Percentiles rank a stretch among this genome's conserved stretches.
Conservation (phyloP, 2,888 invertebrate genomes). For the Nomada ruficornis region DNA sequence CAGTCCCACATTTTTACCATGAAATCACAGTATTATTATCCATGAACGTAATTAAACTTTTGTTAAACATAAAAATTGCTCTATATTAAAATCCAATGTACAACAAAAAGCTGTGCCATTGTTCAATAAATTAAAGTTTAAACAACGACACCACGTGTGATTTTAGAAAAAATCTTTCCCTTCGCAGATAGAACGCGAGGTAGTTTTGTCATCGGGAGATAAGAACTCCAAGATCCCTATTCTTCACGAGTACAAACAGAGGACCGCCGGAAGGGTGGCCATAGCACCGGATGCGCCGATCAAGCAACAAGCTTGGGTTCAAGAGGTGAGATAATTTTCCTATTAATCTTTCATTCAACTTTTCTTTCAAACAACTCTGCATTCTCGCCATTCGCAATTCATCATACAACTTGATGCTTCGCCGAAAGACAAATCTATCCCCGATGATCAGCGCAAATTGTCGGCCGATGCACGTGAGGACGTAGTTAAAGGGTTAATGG, state of each 20-base stretch:
- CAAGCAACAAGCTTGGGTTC: constrained; percentile 90
- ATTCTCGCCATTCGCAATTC: background rate
- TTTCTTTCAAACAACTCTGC: background rate
- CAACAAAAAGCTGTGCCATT: too few species aligned
- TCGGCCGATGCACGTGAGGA: background rate
- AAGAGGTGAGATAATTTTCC: constrained; percentile 80
- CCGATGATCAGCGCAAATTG: background rate
- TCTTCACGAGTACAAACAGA: constrained; percentile 89
- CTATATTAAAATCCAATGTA: too few species aligned
- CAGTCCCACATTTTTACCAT: too few species aligned
- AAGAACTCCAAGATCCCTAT: constrained; percentile 92
- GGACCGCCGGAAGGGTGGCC: constrained; percentile 85
- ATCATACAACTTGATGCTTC: too few species aligned
- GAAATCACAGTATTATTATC: too few species aligned
- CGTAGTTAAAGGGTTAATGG: constrained; percentile 16
- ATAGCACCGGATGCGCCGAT: constrained; percentile 92
- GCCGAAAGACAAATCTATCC: background rate
- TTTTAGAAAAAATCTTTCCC: constrained; percentile 1
- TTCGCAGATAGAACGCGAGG: constrained; percentile 91
- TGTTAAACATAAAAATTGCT: too few species aligned
- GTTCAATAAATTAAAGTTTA: too few species aligned
- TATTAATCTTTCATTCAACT: background rate
- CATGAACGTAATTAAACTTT: too few species aligned
- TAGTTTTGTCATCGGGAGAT: constrained; percentile 90
- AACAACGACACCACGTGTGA: background rate